phyloP scores from a whole-genome alignment of 2,113 vertebrate species.

The Cyanistes caeruleus region DNA sequence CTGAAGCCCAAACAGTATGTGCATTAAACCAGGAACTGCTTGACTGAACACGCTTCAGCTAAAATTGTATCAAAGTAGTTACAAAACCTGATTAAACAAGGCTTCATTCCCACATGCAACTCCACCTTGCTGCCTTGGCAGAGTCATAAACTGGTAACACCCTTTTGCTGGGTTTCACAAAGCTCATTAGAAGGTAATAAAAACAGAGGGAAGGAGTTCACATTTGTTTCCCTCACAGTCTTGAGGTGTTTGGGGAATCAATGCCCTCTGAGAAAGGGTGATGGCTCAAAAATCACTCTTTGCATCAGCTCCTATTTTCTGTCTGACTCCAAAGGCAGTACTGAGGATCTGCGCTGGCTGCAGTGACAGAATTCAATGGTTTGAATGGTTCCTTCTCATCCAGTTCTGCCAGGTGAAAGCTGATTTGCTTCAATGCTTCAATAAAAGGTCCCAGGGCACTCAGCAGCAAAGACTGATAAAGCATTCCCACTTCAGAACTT shows the following conservation, averaged over 20 bases:
- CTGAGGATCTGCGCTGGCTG: not conserved
- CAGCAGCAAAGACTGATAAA: not conserved
- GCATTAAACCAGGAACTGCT: constrained; percentile 35
- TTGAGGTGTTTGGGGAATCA: not conserved
- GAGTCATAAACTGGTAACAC: constrained; percentile 46
- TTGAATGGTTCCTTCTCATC: not conserved
- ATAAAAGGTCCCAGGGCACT: not conserved
- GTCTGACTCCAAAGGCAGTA: not conserved
- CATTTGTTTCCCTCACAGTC: not conserved
- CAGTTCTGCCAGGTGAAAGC: not conserved
- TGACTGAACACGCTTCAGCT: constrained; percentile 69
- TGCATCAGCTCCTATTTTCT: not conserved
- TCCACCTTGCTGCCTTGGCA: constrained; percentile 75
- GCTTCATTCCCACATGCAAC: constrained; percentile 67
- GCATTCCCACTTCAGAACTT: not conserved
- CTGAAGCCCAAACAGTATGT: not conserved
- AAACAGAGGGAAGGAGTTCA: not conserved
- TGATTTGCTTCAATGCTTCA: not conserved
- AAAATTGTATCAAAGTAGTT: constrained; percentile 64
- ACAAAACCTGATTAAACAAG: constrained; percentile 74
- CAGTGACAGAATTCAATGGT: not conserved
- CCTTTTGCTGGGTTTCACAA: constrained; percentile 38
- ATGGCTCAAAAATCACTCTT: not conserved
- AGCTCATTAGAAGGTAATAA: not conserved
- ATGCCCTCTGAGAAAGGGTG: not conserved